Percentiles rank a stretch among this genome's conserved stretches.
Evolutionary conservation across 2,797 vertebrate genomes (phyloP).

Genomic region (Psittacula derbiana): DNA sequence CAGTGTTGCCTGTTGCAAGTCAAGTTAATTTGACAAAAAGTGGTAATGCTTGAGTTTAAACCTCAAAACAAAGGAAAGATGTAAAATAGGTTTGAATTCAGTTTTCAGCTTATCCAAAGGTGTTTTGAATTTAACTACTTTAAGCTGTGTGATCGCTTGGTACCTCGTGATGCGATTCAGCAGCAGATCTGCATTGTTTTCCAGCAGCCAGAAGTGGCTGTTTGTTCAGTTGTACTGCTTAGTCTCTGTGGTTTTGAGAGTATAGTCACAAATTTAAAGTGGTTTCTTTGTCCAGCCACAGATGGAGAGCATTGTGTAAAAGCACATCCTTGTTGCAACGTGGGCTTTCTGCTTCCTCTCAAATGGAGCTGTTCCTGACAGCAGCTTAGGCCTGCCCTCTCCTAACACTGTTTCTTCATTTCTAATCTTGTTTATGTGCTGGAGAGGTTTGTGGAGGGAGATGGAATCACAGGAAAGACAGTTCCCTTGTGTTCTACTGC

Average conservation of each 20-base stretch:
- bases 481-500: background rate
- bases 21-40: background rate
- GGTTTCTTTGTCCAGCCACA: background rate
- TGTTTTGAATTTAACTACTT: background rate
- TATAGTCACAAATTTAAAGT: background rate
- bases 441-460: background rate
- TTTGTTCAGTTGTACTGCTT: background rate
- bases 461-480: background rate
- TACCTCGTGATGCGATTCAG: fast-evolving
- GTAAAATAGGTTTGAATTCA: background rate
- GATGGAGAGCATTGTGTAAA: background rate
- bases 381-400: background rate
- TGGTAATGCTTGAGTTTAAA: background rate
- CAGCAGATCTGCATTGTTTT: background rate
- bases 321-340: background rate
- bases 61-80: background rate
- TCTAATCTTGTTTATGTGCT: background rate
- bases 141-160: background rate
- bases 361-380: fast-evolving
- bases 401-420: fast-evolving
- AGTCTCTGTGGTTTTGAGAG: background rate
- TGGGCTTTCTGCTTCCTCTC: background rate
- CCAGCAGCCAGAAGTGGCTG: background rate
- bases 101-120: background rate
- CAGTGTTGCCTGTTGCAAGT: background rate